Conservation (phyloP, 1,140 invertebrate genomes). For the Cydia fagiglandana region DNA sequence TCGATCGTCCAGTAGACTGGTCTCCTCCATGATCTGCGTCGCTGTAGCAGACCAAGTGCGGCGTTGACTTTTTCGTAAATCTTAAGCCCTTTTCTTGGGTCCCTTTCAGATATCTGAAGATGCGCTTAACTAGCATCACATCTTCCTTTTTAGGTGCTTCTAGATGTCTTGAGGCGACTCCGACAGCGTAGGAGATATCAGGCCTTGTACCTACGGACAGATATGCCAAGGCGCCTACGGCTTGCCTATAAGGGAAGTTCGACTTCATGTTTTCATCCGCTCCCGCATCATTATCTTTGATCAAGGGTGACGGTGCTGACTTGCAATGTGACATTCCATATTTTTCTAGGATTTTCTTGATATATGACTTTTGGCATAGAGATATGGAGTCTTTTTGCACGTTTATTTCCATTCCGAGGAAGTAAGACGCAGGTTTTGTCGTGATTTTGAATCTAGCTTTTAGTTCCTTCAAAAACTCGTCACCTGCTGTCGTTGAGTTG, state of each 20-base stretch:
- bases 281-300: conserved; percentile 37
- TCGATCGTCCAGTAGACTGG: conserved; percentile 51
- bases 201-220: conserved; percentile 61
- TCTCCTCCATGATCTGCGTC: conserved; percentile 61
- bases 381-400: not conserved
- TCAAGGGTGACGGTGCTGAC: conserved; percentile 14
- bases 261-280: not conserved
- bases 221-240: conserved; percentile 62
- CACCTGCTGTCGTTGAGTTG: conserved; percentile 38
- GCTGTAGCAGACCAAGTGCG: conserved; percentile 49
- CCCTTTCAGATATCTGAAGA: conserved; percentile 37
- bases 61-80: not conserved
- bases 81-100: conserved; percentile 19
- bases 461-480: conserved; percentile 39
- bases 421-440: conserved; percentile 42
- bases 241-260: too few species aligned
- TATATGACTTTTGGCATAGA: too few species aligned
- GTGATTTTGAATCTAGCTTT: conserved; percentile 50
- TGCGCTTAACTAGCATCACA: conserved; percentile 48
- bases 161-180: conserved; percentile 51
- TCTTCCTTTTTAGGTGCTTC: conserved; percentile 57
- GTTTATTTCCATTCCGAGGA: conserved; percentile 54
- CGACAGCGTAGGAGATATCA: conserved; percentile 62
- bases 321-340: too few species aligned
- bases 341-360: too few species aligned